These are phyloP conservation scores for Himalopsyche anomala DNA, from an alignment of 2,888 invertebrate species.

Conservation along the genomic window DNA sequence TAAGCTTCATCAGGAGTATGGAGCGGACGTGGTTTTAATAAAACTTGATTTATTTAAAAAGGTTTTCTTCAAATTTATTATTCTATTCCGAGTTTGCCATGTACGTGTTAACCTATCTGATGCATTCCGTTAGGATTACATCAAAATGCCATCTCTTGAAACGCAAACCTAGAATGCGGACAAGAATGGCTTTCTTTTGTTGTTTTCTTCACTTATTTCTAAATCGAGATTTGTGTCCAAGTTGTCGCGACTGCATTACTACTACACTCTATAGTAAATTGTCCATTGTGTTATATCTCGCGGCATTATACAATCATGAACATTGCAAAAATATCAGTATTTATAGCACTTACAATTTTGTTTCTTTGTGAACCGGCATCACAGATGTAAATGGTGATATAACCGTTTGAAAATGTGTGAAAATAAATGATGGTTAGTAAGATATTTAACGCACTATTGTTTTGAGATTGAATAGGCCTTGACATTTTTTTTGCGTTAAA, in stretches of 20 bases:
- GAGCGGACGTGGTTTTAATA: no score
- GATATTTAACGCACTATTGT: slow-evolving; percentile 23
- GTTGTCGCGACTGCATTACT: slow-evolving; percentile 42
- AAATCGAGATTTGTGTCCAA: slow-evolving; percentile 25
- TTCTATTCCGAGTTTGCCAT: no score
- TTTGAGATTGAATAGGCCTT: background rate
- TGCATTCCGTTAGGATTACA: background rate
- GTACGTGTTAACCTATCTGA: no score
- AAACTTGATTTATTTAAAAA: no score
- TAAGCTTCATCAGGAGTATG: no score
- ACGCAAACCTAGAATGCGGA: background rate
- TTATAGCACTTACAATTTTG: slow-evolving; percentile 10
- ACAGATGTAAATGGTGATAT: background rate
- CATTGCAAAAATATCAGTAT: slow-evolving; percentile 33
- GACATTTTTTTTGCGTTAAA: background rate
- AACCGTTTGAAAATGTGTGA: slow-evolving; percentile 9
- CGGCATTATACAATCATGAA: slow-evolving; percentile 12
- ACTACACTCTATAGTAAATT: slow-evolving; percentile 17
- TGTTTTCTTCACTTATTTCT: slow-evolving; percentile 32
- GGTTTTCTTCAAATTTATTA: no score
- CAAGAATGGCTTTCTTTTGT: slow-evolving; percentile 35
- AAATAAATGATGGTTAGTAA: background rate
- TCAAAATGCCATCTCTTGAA: background rate
- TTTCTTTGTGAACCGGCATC: slow-evolving; percentile 1
- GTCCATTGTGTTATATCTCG: slow-evolving; percentile 32